phyloP scores from a whole-genome alignment of 2,888 invertebrate species.

The Leptarthrus brevirostris region DNA sequence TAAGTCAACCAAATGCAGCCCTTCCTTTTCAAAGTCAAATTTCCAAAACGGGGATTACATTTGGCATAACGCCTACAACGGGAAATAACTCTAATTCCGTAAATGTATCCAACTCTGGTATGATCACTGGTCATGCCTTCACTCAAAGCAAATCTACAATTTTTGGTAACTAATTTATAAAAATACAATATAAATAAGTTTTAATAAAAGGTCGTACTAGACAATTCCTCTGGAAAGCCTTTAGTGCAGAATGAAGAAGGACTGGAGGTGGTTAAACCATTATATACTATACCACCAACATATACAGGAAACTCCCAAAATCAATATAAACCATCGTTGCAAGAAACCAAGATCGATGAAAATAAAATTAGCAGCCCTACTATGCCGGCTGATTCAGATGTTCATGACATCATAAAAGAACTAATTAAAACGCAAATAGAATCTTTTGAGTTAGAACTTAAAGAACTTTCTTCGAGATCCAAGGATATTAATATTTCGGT shows the following conservation, averaged over 20 bases:
- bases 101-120: neutral
- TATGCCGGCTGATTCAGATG: constrained; percentile 17
- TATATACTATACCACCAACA: constrained; percentile 62
- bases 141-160: neutral
- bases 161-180: constrained; percentile 19
- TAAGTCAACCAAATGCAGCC: neutral
- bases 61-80: constrained; percentile 7
- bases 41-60: neutral
- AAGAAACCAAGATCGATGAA: neutral
- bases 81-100: neutral
- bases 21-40: no score
- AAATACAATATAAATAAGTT: neutral
- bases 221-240: neutral
- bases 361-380: neutral
- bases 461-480: constrained; percentile 71
- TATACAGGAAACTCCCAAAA: constrained; percentile 55
- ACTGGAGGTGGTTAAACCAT: constrained; percentile 57
- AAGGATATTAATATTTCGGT: constrained; percentile 67
- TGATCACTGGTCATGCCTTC: neutral
- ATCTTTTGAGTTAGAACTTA: constrained; percentile 75
- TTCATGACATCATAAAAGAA: constrained; percentile 68
- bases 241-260: constrained; percentile 39
- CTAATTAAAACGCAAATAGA: constrained; percentile 75
- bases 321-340: constrained; percentile 25
- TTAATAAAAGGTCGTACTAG: no score